A percentile compares a stretch with the other conserved stretches of the same genome.
Conservation (phyloP, 2,797 vertebrate species). For the Petrocephalus sullivani region DNA sequence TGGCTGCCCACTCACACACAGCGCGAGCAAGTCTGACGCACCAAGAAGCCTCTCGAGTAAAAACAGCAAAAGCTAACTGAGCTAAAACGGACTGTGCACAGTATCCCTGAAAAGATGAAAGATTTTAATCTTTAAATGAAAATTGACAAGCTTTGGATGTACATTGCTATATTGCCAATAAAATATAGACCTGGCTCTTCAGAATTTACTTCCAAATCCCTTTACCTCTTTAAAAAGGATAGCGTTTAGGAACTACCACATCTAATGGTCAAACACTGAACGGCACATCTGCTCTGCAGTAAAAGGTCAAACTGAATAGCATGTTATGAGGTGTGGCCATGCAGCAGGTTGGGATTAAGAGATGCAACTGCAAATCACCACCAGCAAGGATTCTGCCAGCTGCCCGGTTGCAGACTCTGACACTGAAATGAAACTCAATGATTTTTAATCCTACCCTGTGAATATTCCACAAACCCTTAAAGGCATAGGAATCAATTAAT, state of each 20-base stretch:
- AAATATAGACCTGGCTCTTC: background rate
- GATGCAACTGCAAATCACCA: background rate
- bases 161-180: background rate
- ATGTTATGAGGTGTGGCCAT: background rate
- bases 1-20: background rate
- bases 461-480: slow-evolving; percentile 62
- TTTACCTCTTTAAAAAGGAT: background rate
- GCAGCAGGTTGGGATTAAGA: background rate
- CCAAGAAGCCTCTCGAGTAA: background rate
- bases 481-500: slow-evolving; percentile 66
- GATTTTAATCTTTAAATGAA: background rate
- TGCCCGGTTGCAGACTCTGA: slow-evolving; percentile 26
- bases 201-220: background rate
- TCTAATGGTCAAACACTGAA: background rate
- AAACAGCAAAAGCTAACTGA: background rate
- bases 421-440: slow-evolving; percentile 29
- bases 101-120: background rate
- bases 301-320: background rate
- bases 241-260: background rate
- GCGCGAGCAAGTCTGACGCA: background rate
- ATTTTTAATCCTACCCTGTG: slow-evolving; percentile 55
- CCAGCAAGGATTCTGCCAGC: slow-evolving; percentile 24
- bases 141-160: background rate
- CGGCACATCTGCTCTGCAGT: background rate
- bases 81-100: background rate